A percentile compares a stretch with the other conserved stretches of the same genome.
Evolutionary conservation across 2,797 vertebrate species (phyloP).

Genomic region (Tolypeutes matacus): DNA sequence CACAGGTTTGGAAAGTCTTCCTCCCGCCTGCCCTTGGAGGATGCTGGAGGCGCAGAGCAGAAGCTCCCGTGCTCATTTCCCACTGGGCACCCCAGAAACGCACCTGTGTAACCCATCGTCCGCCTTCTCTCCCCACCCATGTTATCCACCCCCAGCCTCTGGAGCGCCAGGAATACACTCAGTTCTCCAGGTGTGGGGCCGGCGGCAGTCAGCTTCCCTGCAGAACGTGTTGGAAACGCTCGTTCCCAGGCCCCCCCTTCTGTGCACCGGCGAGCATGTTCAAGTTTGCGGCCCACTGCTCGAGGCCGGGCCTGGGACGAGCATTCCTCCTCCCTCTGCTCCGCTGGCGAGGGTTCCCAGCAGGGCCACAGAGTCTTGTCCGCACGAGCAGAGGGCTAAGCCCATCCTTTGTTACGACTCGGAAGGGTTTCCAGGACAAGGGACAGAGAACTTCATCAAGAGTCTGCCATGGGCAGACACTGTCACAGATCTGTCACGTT

Average conservation of each 20-base stretch:
- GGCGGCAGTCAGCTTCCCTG: neutral
- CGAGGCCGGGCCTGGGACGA: neutral
- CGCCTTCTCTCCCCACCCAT: accelerated
- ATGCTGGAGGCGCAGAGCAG: neutral
- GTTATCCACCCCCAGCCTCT: neutral
- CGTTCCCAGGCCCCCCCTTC: accelerated
- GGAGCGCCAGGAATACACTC: neutral
- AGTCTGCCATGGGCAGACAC: neutral
- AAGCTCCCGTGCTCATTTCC: neutral
- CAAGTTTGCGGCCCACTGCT: neutral
- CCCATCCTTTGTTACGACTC: neutral
- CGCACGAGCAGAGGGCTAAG: neutral
- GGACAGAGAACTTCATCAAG: neutral
- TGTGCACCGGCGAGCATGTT: neutral
- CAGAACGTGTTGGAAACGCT: neutral
- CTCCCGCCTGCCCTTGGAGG: neutral
- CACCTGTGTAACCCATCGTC: accelerated
- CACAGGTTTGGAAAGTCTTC: neutral
- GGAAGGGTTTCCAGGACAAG: neutral
- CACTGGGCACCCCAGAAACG: neutral
- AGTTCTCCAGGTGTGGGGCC: neutral
- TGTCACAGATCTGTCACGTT: neutral
- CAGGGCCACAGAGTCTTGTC: neutral
- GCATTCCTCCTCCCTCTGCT: neutral
- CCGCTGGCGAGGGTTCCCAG: neutral